Evolutionary conservation across 1,140 invertebrate genomes (phyloP), one percentile per base, ranked within the genome.

Genomic region (Pentalonia nigronervosa): DNA sequence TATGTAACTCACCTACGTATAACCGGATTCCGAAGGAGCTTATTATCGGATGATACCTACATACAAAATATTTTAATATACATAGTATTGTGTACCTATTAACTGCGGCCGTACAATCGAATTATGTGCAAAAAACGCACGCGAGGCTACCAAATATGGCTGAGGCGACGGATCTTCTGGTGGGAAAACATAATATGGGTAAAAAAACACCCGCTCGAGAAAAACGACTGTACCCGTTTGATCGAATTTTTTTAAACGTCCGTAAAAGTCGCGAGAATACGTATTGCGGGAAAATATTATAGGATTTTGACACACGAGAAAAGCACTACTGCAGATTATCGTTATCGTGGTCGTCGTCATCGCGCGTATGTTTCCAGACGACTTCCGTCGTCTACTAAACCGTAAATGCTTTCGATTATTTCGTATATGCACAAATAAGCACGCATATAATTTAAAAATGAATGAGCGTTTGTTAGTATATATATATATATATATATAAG

Each of bases 1-100:
- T 45, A 56, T 36, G 7, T 56, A 89, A 23, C 20, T 90, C 89
- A 90, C 89, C 89, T 90, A 90, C 89, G 89, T 90, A 83, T 83
- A 90, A 90, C 89, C 53, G 53, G 89, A 90, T 90, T 90, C 56
- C 89, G 36, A 2, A 60, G 56, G 41, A 41, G 89, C 53, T 60
- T 67, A 45, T n/a, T 87, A 87, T 87, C 30, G 17, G 4, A 23
- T 45, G 41, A 41, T 47, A 87, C 41, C 41, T 30, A 48, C 45
- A 87, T 87, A 87, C 30, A 34, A 87, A 48, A 41, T 87, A 87
- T 87, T 87, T 7, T 47, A 76, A 76, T 17, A 30, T 14, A 67
- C 17, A 67, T 30, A n/a, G 60, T 67, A 67, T 67, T 67, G 30
- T 67, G 30, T n/a, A 20, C 23, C 20, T n/a, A 41, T 76, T 76